Percentiles rank a stretch among this genome's conserved stretches.
phyloP scores from a whole-genome alignment of 2,113 vertebrate genomes.

The Ctenomys sociabilis region DNA sequence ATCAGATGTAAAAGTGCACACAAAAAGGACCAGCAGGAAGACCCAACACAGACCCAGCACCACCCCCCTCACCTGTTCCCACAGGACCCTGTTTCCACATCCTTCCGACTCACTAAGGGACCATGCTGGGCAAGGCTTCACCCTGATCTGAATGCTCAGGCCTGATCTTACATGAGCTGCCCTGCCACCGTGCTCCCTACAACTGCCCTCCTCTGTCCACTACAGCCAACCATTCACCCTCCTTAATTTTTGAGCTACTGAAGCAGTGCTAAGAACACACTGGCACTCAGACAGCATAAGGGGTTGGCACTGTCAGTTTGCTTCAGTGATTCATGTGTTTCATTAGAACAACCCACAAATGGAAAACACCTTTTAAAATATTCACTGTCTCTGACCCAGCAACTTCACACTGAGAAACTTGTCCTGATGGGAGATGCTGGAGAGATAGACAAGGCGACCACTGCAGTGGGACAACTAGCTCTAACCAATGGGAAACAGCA shows the following conservation, averaged over 20 bases:
- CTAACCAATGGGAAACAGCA: background rate
- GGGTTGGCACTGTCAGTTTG: background rate
- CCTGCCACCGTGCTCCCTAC: background rate
- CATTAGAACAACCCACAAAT: background rate
- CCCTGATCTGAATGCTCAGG: background rate
- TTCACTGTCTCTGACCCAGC: background rate
- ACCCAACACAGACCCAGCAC: background rate
- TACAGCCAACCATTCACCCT: background rate
- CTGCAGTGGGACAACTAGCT: background rate
- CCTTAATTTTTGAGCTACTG: background rate
- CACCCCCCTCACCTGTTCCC: background rate
- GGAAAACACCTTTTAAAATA: constrained; percentile 3
- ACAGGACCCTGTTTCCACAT: background rate
- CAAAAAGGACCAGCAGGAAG: background rate
- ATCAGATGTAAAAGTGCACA: background rate
- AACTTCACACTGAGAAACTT: background rate
- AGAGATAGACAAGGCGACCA: background rate
- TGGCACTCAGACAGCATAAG: background rate
- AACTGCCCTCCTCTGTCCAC: background rate
- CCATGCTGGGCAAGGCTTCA: background rate
- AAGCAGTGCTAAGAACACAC: background rate
- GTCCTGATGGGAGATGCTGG: background rate
- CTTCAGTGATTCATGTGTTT: background rate
- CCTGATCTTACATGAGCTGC: too few relatives aligned
- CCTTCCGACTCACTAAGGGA: background rate